Conservation (phyloP, 1,140 invertebrate species). For the Cotesia typhae region DNA sequence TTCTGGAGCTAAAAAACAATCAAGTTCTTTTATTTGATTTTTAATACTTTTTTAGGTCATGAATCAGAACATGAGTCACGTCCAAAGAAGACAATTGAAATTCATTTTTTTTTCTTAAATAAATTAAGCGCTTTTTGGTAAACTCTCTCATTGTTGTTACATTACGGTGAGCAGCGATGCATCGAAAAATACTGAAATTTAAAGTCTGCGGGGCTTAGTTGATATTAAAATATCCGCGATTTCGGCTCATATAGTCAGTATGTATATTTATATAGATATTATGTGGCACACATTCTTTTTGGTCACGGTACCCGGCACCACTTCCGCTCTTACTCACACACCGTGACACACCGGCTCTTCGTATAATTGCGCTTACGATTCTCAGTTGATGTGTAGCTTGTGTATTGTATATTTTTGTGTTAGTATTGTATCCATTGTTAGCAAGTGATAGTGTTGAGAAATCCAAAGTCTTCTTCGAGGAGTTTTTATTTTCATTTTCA, state of each 20-base stretch:
- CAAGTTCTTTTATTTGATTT: slow-evolving; percentile 16
- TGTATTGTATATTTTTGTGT: neutral
- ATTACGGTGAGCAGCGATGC: too few relatives aligned
- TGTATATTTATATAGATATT: slow-evolving; percentile 7
- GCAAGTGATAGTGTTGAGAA: slow-evolving; percentile 14
- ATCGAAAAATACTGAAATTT: neutral
- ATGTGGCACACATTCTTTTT: slow-evolving; percentile 49
- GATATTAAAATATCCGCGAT: too few relatives aligned
- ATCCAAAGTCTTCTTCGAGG: slow-evolving; percentile 26
- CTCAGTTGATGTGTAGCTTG: slow-evolving; percentile 28
- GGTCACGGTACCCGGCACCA: slow-evolving; percentile 53
- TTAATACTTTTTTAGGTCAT: slow-evolving; percentile 34
- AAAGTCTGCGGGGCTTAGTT: neutral
- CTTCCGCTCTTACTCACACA: slow-evolving; percentile 55
- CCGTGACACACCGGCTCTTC: slow-evolving; percentile 54
- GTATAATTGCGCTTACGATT: slow-evolving; percentile 44
- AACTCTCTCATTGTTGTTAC: neutral
- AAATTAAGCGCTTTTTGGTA: neutral
- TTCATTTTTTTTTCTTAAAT: neutral
- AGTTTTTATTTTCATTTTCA: neutral
- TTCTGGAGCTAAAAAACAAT: slow-evolving; percentile 39
- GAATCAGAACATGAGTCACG: slow-evolving; percentile 23
- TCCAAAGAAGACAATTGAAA: slow-evolving; percentile 4
- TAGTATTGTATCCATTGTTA: slow-evolving; percentile 35
- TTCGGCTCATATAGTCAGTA: neutral